Percentiles rank a stretch among this genome's conserved stretches.
Evolutionary conservation across 2,888 invertebrate genomes (phyloP).

Genomic region (Timema podura): DNA sequence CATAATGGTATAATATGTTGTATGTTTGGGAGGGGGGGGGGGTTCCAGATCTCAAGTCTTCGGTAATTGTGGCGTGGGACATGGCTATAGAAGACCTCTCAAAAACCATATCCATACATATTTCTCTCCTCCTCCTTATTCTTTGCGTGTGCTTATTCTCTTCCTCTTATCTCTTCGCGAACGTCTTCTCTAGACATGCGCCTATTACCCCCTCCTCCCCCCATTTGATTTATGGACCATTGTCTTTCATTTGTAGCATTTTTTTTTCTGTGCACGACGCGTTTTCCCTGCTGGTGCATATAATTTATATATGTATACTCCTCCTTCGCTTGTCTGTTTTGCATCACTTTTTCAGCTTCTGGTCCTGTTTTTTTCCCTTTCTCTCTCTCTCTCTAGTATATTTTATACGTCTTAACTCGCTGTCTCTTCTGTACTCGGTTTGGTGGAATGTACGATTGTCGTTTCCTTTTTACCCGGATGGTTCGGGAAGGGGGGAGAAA

Average conservation of each 20-base stretch:
- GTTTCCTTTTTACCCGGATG: conserved; percentile 20
- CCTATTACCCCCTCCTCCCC: conserved; percentile 23
- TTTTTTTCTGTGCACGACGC: conserved; percentile 40
- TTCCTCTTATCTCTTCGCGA: conserved; percentile 15
- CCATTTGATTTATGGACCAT: conserved; percentile 48
- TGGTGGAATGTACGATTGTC: conserved; percentile 21
- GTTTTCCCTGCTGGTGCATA: not conserved
- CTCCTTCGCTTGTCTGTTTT: conserved; percentile 12
- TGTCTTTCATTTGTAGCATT: conserved; percentile 49
- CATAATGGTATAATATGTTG: conserved; percentile 33
- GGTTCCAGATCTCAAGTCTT: not conserved
- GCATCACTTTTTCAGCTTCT: no score
- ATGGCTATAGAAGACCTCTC: no score
- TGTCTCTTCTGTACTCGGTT: not conserved
- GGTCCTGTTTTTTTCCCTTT: no score
- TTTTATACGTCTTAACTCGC: no score
- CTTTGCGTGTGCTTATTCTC: no score
- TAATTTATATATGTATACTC: conserved; percentile 8
- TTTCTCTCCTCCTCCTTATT: not conserved
- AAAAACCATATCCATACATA: conserved; percentile 7
- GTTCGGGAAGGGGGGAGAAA: no score
- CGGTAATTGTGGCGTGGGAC: conserved; percentile 18
- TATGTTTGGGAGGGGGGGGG: conserved; percentile 17
- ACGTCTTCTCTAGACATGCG: not conserved
- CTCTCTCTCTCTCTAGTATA: no score